A percentile compares a stretch with the other conserved stretches of the same genome.
phyloP scores from a whole-genome alignment of 2,113 vertebrate genomes.

The Chaetorhynchus papuensis region DNA sequence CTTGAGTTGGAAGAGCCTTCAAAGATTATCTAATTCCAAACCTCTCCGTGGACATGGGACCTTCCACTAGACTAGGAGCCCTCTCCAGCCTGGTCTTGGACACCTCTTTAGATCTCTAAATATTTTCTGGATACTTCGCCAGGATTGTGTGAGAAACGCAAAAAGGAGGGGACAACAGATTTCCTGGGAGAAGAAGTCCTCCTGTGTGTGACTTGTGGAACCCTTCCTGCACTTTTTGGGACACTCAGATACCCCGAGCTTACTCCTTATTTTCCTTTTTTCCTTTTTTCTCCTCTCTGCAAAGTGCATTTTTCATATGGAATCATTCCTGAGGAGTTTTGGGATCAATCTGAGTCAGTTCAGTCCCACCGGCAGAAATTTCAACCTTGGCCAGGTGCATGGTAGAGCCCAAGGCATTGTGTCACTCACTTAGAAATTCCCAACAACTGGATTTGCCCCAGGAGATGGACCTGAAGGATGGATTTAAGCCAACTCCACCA shows the following conservation, averaged over 20 bases:
- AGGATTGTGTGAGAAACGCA: not conserved
- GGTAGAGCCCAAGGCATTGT: not conserved
- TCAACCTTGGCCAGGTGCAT: rapidly evolving
- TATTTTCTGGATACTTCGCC: not conserved
- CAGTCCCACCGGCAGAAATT: not conserved
- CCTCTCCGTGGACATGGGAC: not conserved
- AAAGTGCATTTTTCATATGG: not conserved
- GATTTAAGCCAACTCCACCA: not conserved
- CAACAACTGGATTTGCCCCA: not conserved
- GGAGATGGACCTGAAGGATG: not conserved
- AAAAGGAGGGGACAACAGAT: not conserved
- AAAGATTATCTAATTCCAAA: not conserved
- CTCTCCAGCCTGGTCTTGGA: rapidly evolving
- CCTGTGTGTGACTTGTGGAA: not conserved
- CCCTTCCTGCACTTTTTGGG: not conserved
- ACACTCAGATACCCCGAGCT: not conserved
- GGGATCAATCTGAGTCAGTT: not conserved
- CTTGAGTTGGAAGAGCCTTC: not conserved
- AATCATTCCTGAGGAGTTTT: not conserved
- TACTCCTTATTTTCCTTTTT: not conserved
- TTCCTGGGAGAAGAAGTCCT: not conserved
- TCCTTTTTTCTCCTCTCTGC: not conserved
- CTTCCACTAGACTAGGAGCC: not conserved
- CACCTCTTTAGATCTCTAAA: not conserved
- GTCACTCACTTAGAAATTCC: not conserved